Evolutionary conservation across 2,797 vertebrate genomes (phyloP).

Genomic region (Oryzias dopingdopingensis): DNA sequence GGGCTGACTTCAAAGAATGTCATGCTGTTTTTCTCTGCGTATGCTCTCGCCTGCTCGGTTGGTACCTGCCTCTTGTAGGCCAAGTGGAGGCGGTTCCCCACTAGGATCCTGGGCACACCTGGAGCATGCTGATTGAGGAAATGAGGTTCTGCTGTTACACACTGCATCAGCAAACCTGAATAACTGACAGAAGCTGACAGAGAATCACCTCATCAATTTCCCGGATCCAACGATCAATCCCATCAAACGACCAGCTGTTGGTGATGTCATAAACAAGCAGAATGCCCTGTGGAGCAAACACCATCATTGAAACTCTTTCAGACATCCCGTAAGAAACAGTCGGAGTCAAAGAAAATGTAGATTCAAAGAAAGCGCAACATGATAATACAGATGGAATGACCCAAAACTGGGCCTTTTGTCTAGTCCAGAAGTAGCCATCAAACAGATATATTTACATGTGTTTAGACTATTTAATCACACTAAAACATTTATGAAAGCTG

Average conservation of each 20-base stretch:
- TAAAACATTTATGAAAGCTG: too few relatives aligned
- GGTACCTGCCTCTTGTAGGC: conserved; percentile 98
- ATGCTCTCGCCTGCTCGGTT: conserved; percentile 93
- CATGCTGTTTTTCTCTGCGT: conserved; percentile 98
- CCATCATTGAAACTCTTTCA: not conserved
- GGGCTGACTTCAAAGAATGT: conserved; percentile 99
- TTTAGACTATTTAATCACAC: too few relatives aligned
- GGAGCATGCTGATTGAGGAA: conserved; percentile 87
- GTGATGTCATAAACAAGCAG: conserved; percentile 98
- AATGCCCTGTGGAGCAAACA: conserved; percentile 83
- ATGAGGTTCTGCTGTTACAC: not conserved
- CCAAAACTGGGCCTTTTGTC: too few relatives aligned
- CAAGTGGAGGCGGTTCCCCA: conserved; percentile 94
- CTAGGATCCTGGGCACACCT: conserved; percentile 94
- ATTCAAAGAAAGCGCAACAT: too few relatives aligned
- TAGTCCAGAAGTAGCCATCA: too few relatives aligned
- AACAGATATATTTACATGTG: too few relatives aligned
- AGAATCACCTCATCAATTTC: conserved; percentile 94
- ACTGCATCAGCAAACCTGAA: not conserved
- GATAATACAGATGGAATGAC: too few relatives aligned
- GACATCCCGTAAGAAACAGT: not conserved
- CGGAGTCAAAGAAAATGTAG: too few relatives aligned
- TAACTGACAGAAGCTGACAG: not conserved
- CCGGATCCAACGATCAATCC: conserved; percentile 97
- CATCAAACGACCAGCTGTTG: conserved; percentile 97